Base-by-base conservation (phyloP, 2,113 vertebrate genomes). In the Gasterosteus aculeatus region DNA sequence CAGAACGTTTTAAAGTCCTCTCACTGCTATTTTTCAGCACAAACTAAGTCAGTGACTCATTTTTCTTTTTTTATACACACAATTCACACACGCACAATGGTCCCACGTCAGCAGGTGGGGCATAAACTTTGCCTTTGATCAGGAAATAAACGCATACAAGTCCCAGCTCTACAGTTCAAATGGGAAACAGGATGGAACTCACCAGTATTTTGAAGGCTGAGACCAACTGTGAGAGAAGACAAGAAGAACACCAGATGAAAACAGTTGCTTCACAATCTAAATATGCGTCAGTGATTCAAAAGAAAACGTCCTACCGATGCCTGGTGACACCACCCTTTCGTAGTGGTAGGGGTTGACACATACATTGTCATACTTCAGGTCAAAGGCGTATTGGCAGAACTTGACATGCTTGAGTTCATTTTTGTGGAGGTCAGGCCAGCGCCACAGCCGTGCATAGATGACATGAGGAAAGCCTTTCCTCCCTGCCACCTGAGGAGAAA, bases 321-420 rank as follows among this genome's bases (percentile, higher is more conserved):
- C 92, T 0, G 91, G 93, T 2, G 93, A 93, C 33, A 94, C 94
- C 79, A 95, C 94, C 8, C 94, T 91, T 89, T 95, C 94, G 15
- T 94, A 95, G 85, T 95, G 94, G 86, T 95, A 95, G 1, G 94
- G 87, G 73, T 88, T 88, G 54, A 88, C 88, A 1, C 88, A 90
- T 54, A 90, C 88, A 3, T 81, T 90, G 90, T 95, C 95, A 10
- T 95, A 94, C 67, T 96, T 96, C 71, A 95, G 92, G 91, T 96
- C 95, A 14, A 96, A 96, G 83, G 95, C 93, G 6, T 91, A 94
- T 7, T 92, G 95, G 85, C 95, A 96, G 91, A 95, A 96, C 67
- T 94, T 92, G 51, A 91, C 92, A 15, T 95, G 95, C 63, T 95
- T 95, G 3, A 96, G 93, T 78, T 96, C 95, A 11, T 96, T 96